phyloP scores from a whole-genome alignment of 2,113 vertebrate species.

The Prionailurus bengalensis region DNA sequence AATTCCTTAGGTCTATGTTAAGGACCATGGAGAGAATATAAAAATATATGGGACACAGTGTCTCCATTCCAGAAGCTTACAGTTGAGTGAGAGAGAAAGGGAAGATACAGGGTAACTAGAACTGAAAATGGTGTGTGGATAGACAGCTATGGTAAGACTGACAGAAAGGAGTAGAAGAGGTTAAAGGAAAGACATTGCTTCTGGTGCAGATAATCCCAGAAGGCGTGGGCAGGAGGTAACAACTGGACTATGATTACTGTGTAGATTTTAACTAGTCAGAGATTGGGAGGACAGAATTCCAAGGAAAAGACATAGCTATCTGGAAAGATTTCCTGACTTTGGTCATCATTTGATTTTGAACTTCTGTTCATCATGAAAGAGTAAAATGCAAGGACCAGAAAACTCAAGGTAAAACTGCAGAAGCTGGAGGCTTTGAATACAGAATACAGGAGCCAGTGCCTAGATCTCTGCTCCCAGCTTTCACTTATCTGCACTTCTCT shows the following conservation, averaged over 20 bases:
- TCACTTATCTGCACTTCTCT: neutral
- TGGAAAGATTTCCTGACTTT: neutral
- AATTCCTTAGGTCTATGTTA: no score
- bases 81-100: no score
- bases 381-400: neutral
- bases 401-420: neutral
- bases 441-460: neutral
- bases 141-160: neutral
- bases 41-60: no score
- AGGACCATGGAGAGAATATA: no score
- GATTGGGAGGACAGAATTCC: neutral
- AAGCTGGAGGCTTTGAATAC: neutral
- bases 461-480: neutral
- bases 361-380: neutral
- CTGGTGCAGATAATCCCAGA: neutral
- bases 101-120: no score
- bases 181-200: neutral
- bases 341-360: neutral
- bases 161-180: neutral
- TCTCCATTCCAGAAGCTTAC: no score
- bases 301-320: neutral
- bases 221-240: neutral
- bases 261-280: neutral
- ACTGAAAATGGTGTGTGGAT: neutral
- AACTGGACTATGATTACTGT: no score